Evolutionary conservation across 2,888 invertebrate species (phyloP), one percentile per base, ranked within the genome.

Genomic region (Euplexia lucipara): DNA sequence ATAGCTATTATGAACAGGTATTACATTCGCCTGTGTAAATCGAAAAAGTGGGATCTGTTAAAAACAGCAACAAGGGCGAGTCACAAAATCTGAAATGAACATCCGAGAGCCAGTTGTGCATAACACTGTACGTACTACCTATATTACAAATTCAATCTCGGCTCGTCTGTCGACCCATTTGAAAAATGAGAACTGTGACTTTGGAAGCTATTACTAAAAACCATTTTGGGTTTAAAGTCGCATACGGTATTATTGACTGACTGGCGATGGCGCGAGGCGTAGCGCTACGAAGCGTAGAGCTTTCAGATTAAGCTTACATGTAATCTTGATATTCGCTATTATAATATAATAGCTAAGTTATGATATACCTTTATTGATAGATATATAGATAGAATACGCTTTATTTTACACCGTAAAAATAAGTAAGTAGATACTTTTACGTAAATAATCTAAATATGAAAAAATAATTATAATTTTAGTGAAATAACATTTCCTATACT

Each of bases 121-220:
- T 86, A 82, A 82, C 66, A 67, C 58, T 45, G 66, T 64, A 66
- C 51, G 47, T 57, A 72, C 26, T 26, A 5, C 26, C 26, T 70
- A 65, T 82, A 87, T 86, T 86, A 81, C 84, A 84, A 85, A 88
- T 89, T 86, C 84, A 90, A 92, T 91, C 90, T 85, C 87, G 78
- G 81, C 79, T 76, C 82, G 84, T 78, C 81, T 83, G 81, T 84
- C 79, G 83, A 78, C 70, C 80, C 83, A 79, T 83, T 85, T 83
- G 86, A 90, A 90, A 92, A 89, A 88, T 86, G 88, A 91, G 89
- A 87, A 86, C 84, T 84, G 81, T 84, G 86, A 83, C 84, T 76
- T 70, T 22, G 67, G 73, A 7, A 22, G 34, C 56, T 79, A 84
- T 78, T 81, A 75, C 44, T 34, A 22, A 73, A n/a, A 62, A 41